Evolutionary conservation across 2,888 invertebrate species (phyloP), one percentile per base, ranked within the genome.

Genomic region (Branchellion lobata): DNA sequence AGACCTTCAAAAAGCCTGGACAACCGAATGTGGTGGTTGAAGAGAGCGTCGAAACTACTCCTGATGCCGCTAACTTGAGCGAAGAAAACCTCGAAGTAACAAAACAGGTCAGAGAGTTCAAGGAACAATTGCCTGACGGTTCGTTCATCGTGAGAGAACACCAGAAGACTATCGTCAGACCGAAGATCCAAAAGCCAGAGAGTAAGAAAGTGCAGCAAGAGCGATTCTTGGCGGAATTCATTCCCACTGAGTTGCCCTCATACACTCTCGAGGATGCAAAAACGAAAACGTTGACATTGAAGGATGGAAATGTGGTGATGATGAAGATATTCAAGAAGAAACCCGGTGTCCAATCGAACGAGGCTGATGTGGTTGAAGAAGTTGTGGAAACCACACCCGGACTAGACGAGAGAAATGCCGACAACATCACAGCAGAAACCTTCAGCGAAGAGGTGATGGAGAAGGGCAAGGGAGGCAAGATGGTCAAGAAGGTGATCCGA

Each of bases 311-410:
- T n/a, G 11, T 76, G 1, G 76, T 65, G 5, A 18, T 76, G 31
- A 76, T 14, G 34, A 57, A 53, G 27, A n/a, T 57, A 5, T 76
- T 76, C 40, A 76, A 61, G 36, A 76, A 76, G 31, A 24, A 40
- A 3, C 29, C 53, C 1, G 76, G 76, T 21, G 34, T 51, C 21
- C 21, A 57, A 8, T 33, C 51, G 31, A 31, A 18, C 18, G 61
- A 76, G n/a, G 61, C 76, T 3, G 76, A 76, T 57, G 65, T 57
- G 1, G 34, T 76, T 5, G 76, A 76, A 76, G 76, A 76, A 34
- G 31, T 76, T 1, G 27, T 76, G 1, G 76, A 76, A 31, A 76
- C 65, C 1, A 53, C 33, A 1, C 33, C 76, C 3, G 76, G 61
- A 33, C 21, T 76, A n/a, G 57, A 76, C 36, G 76, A 76, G 24